A percentile compares a stretch with the other conserved stretches of the same genome.
Evolutionary conservation across 2,888 invertebrate genomes (phyloP).

Genomic region (Deladenus siricidicola): DNA sequence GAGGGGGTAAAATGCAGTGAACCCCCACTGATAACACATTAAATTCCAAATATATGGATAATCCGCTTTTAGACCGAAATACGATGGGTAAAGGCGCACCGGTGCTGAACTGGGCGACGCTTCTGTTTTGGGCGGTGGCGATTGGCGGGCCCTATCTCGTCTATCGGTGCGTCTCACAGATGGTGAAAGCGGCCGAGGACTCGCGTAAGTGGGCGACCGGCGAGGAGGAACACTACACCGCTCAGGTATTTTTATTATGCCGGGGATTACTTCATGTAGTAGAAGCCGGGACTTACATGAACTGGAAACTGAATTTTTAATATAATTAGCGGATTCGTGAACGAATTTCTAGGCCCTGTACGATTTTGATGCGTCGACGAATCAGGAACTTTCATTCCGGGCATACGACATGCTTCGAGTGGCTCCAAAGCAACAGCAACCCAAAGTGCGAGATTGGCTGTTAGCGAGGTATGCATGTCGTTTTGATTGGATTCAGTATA

Average conservation of each 20-base stretch:
- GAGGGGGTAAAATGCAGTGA: not conserved
- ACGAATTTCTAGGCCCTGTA: slow-evolving; percentile 20
- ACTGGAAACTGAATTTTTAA: too few relatives aligned
- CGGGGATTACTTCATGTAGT: not conserved
- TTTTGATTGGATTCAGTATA: not conserved
- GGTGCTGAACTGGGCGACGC: slow-evolving; percentile 67
- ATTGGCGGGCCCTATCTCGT: slow-evolving; percentile 85
- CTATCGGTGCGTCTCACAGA: slow-evolving; percentile 67
- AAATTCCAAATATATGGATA: not conserved
- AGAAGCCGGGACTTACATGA: too few relatives aligned
- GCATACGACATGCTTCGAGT: slow-evolving; percentile 70
- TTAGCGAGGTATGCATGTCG: slow-evolving; percentile 53
- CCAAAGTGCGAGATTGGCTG: slow-evolving; percentile 60
- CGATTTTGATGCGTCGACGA: slow-evolving; percentile 47
- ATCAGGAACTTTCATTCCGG: slow-evolving; percentile 69
- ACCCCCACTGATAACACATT: too few relatives aligned
- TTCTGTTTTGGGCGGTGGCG: slow-evolving; percentile 79
- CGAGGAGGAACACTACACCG: slow-evolving; percentile 57
- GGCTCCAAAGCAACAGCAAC: slow-evolving; percentile 75
- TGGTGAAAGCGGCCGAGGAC: slow-evolving; percentile 45
- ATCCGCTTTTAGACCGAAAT: not conserved
- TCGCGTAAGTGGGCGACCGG: slow-evolving; percentile 57
- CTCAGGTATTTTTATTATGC: slow-evolving; percentile 25
- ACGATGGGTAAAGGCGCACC: not conserved
- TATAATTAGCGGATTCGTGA: too few relatives aligned